Base-by-base conservation (phyloP, 2,113 vertebrate genomes). In the Myanophis thanlyinensis region DNA sequence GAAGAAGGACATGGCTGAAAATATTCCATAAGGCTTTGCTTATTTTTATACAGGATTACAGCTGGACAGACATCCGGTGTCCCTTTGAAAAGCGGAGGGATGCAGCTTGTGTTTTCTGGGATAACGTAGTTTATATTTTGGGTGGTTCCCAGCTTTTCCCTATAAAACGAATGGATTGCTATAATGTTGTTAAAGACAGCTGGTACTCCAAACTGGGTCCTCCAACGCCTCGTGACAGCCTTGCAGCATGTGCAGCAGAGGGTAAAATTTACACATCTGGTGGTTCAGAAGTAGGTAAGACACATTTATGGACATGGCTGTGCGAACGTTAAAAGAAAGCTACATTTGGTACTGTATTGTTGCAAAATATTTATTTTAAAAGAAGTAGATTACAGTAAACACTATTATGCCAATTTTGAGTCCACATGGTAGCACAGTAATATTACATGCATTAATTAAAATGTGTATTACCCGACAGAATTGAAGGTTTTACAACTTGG, bases 91-190 rank as follows among this genome's bases (percentile, higher is more conserved):
- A 99, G 96, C 98, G 99, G 27, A 98, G 99, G 90, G 99, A 99
- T 67, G 99, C 99, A 95, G 98, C 99, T 6, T 98, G 98, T 48
- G 97, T 99, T 94, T 99, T 99, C 97, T 99, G 99, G 99, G 99
- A 99, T 98, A 99, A 99, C 27, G 99, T 99, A 92, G 99, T 99
- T 87, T 99, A 99, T 97, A 99, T 99, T 97, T 98, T 99, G 96
- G 99, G 99, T 87, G 99, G 99, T 94, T 99, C 99, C 47, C 99
- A 99, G 97, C 98, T 99, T 93, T 99, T 99, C 96, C 99, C 99
- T 90, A 99, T 99, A 96, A 99, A 99, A 95, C 97, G 99, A 94
- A 99, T 99, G 99, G 99, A 99, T 97, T 99, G 99, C 96, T 99
- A 99, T 97, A 99, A 99, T 87, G 99, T 99, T 88, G 98, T 99